A percentile compares a stretch with the other conserved stretches of the same genome.
Evolutionary conservation across 2,113 vertebrate species (phyloP).

Genomic region (Eleginops maclovinus): DNA sequence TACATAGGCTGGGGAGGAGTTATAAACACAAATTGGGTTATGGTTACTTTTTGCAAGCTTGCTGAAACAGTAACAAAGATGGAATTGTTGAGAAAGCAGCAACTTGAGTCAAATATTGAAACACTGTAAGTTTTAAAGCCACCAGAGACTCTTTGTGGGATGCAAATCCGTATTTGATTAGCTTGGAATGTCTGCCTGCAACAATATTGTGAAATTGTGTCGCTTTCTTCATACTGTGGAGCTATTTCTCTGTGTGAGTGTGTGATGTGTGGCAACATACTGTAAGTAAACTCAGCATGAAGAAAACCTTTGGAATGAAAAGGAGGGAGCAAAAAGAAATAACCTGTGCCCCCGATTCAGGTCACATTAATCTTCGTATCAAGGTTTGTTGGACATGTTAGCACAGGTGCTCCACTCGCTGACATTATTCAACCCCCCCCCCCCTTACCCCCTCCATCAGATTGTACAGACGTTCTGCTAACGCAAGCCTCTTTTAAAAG

Average conservation of each 20-base stretch:
- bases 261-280: background rate
- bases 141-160: constrained; percentile 30
- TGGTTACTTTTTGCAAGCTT: constrained; percentile 28
- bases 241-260: background rate
- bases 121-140: constrained; percentile 21
- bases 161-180: constrained; percentile 38
- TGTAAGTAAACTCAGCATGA: constrained; percentile 14
- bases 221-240: constrained; percentile 18
- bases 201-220: constrained; percentile 56
- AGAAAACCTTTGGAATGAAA: constrained; percentile 7
- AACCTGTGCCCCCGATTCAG: constrained; percentile 25
- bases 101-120: constrained; percentile 26
- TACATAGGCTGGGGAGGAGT: background rate
- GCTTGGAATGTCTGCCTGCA: constrained; percentile 40
- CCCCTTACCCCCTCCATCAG: constrained; percentile 16
- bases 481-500: constrained; percentile 52
- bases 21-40: constrained; percentile 12
- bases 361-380: constrained; percentile 67
- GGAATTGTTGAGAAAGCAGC: constrained; percentile 43
- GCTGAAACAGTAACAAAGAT: constrained; percentile 18
- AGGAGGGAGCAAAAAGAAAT: background rate
- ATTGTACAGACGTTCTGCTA: constrained; percentile 34
- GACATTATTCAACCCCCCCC: constrained; percentile 39
- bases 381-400: constrained; percentile 67
- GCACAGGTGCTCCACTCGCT: constrained; percentile 73